Evolutionary conservation across 2,888 invertebrate genomes (phyloP).

Genomic region (Cheilosia variabilis): DNA sequence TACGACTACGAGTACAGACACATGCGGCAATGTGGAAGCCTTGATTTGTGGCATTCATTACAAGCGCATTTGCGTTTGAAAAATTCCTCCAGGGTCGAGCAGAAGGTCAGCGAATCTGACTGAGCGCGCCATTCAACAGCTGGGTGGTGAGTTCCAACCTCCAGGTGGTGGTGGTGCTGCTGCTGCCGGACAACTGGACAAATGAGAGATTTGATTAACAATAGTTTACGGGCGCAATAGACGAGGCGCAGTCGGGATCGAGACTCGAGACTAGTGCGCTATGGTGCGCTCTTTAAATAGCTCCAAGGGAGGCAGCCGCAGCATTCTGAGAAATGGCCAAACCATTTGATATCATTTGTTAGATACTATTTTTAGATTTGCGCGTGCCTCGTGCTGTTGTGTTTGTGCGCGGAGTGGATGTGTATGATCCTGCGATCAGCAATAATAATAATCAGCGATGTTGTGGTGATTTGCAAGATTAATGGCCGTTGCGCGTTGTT

Average conservation of each 20-base stretch:
- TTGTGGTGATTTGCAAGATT: constrained; percentile 33
- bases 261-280: constrained; percentile 39
- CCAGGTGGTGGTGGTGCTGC: constrained; percentile 42
- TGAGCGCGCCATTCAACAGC: constrained; percentile 51
- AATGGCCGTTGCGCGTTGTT: constrained; percentile 20
- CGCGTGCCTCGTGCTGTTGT: constrained; percentile 48
- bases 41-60: constrained; percentile 74
- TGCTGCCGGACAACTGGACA: constrained; percentile 65
- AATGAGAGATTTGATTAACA: constrained; percentile 75
- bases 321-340: constrained; percentile 66
- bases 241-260: too few relatives aligned
- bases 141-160: constrained; percentile 65
- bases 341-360: constrained; percentile 73
- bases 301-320: constrained; percentile 48
- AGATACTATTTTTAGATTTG: constrained; percentile 64
- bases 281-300: constrained; percentile 66
- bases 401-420: constrained; percentile 4
- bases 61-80: constrained; percentile 67
- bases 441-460: constrained; percentile 49
- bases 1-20: too few relatives aligned
- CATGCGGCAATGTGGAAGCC: constrained; percentile 58
- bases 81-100: constrained; percentile 71
- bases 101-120: constrained; percentile 58
- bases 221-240: constrained; percentile 70
- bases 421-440: constrained; percentile 44